Percentiles rank a stretch among this genome's conserved stretches.
These are phyloP conservation scores for Anoncus sp. DNA, from an alignment of 2,888 invertebrate species.

Conservation along the genomic window DNA sequence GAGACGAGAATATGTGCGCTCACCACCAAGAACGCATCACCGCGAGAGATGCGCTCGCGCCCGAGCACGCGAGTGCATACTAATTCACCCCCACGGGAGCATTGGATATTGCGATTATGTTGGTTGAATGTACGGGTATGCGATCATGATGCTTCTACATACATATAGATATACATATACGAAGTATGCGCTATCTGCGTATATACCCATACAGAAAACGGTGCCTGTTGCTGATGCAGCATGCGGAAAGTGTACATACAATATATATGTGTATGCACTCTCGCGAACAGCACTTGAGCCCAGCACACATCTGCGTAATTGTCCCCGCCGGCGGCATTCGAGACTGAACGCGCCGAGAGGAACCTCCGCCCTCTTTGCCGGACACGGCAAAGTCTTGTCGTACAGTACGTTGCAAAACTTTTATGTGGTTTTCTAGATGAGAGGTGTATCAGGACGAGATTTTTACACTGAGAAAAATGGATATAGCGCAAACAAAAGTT, in stretches of 20 bases:
- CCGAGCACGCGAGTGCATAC: constrained; percentile 73
- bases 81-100: constrained; percentile 74
- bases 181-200: constrained; percentile 24
- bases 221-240: constrained; percentile 40
- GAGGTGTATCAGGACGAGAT: not conserved
- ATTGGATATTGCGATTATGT: constrained; percentile 69
- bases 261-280: not conserved
- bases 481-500: not conserved
- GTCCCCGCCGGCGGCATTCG: constrained; percentile 82
- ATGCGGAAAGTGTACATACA: constrained; percentile 41
- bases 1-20: constrained; percentile 53
- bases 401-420: constrained; percentile 72
- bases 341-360: constrained; percentile 65
- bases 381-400: constrained; percentile 69
- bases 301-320: constrained; percentile 83
- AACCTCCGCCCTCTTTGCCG: constrained; percentile 57
- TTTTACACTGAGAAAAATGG: not conserved
- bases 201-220: constrained; percentile 22
- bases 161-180: constrained; percentile 4
- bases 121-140: constrained; percentile 61
- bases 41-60: constrained; percentile 52
- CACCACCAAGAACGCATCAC: constrained; percentile 57
- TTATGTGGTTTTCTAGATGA: not conserved
- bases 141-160: constrained; percentile 52
- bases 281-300: constrained; percentile 51